Base-by-base conservation (phyloP, 53 echinoderm and acorn worm genomes). In the Stichopus horrens region DNA sequence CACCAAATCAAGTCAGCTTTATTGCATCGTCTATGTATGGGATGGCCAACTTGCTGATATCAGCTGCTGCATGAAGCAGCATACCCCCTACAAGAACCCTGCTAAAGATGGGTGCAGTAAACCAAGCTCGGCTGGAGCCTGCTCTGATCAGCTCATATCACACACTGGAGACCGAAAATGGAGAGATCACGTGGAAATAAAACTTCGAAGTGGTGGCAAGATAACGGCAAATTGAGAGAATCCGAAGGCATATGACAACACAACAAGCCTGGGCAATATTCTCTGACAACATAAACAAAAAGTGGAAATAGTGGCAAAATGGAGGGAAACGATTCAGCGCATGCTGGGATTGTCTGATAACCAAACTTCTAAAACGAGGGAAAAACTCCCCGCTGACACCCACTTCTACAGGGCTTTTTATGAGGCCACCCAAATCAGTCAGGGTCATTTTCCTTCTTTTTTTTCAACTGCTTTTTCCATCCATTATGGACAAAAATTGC, bases 341-440 rank as follows among this genome's bases (percentile, higher is more conserved):
- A 16, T 79, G 79, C 79, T 79, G 79, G 13, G 79, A 9, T 54
- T 19, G 52, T 79, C 79, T 54, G 79, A 79, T 79, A 54, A n/a
- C 16, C 79, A 79, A 55, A 79, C 20, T 55, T 79, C 4, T 19
- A 19, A 79, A 9, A 8, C 7, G 54, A 55, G 55, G 55, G 2
- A 37, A 37, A 37, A 37, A 37, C 53, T 55, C 55, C 79, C 79
- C 9, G 79, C 79, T 79, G 79, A 7, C 79, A 79, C 13, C 79
- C 54, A 79, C 79, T 79, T 21, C 55, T 79, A 79, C 53, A 5
- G 79, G 9, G 19, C 20, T 53, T 79, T 54, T 79, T 53, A 79
- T 16, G 79, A 55, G 79, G 79, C 79, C 79, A 79, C 79, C 79
- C 79, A 54, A 79, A 79, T 16, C 18, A 53, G 79, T 8, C 52